Conservation (phyloP, 2,888 invertebrate genomes). For the Euspilapteryx auroguttella region DNA sequence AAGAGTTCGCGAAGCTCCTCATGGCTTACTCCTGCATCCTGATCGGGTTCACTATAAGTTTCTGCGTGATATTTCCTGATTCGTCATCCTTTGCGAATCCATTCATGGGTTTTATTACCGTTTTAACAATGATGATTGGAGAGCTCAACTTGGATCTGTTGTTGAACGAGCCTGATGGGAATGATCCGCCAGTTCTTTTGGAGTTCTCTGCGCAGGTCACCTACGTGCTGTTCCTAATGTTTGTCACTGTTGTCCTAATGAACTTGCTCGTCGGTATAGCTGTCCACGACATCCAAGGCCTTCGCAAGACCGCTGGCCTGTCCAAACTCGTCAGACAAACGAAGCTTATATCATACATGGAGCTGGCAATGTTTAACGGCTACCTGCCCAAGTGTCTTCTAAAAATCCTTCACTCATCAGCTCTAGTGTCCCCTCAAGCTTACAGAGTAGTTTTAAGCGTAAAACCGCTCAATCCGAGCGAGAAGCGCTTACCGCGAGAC, state of each 20-base stretch:
- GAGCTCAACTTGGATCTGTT: constrained; percentile 78
- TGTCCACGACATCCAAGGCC: constrained; percentile 84
- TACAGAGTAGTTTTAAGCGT: constrained; percentile 81
- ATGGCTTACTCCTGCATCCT: constrained; percentile 83
- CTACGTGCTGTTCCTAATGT: constrained; percentile 77
- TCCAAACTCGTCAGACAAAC: constrained; percentile 84
- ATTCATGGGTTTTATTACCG: constrained; percentile 81
- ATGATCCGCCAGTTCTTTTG: constrained; percentile 73
- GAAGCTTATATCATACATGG: constrained; percentile 84
- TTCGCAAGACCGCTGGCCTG: constrained; percentile 82
- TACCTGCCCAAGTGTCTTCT: constrained; percentile 75
- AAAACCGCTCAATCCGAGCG: constrained; percentile 81
- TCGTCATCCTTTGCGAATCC: constrained; percentile 82
- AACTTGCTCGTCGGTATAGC: constrained; percentile 85
- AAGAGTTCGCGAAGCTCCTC: constrained; percentile 83
- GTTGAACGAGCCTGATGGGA: constrained; percentile 74
- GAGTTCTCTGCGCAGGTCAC: constrained; percentile 83
- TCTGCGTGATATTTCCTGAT: constrained; percentile 85
- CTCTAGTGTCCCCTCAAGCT: constrained; percentile 78
- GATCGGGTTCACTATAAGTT: constrained; percentile 85
- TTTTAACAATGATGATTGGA: constrained; percentile 88
- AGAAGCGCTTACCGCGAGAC: constrained; percentile 77
- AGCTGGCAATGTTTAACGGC: constrained; percentile 78
- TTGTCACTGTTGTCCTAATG: constrained; percentile 85
- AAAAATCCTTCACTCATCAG: constrained; percentile 76